A percentile compares a stretch with the other conserved stretches of the same genome.
These are phyloP conservation scores for Rhadinocentrus ornatus DNA, from an alignment of 2,797 vertebrate genomes.

Conservation along the genomic window DNA sequence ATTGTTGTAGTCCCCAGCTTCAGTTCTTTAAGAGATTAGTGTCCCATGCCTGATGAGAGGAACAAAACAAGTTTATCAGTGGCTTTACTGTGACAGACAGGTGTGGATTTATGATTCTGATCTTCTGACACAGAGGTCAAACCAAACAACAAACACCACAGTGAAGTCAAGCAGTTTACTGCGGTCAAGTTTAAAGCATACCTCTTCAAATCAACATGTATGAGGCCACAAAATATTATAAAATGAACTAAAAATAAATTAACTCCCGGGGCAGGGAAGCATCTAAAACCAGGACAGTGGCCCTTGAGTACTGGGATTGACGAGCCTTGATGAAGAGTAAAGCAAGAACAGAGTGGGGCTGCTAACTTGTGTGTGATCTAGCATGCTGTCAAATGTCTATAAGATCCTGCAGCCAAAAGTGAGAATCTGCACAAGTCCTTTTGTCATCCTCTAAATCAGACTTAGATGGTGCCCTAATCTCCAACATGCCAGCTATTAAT, in stretches of 20 bases:
- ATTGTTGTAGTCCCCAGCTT: slow-evolving; percentile 88
- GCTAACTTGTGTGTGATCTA: slow-evolving; percentile 20
- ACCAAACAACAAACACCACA: slow-evolving; percentile 7
- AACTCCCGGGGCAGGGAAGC: too few relatives aligned
- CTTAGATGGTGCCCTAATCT: slow-evolving; percentile 71
- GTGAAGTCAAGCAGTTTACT: neutral
- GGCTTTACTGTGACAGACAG: slow-evolving; percentile 21
- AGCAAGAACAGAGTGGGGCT: slow-evolving; percentile 4
- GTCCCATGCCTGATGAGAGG: slow-evolving; percentile 90
- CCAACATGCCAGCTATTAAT: slow-evolving; percentile 69
- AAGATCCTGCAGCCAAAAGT: slow-evolving; percentile 21
- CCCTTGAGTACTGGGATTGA: too few relatives aligned
- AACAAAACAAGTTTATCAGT: slow-evolving; percentile 33
- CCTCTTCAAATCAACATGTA: neutral
- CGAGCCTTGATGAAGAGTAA: too few relatives aligned
- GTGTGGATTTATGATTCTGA: slow-evolving; percentile 22
- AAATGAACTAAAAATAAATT: neutral
- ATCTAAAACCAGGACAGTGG: too few relatives aligned
- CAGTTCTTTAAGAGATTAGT: slow-evolving; percentile 84
- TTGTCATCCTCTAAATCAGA: slow-evolving; percentile 52
- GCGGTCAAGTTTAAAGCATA: neutral
- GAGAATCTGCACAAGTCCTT: slow-evolving; percentile 58
- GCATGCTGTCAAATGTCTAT: slow-evolving; percentile 35
- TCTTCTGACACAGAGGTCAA: slow-evolving; percentile 8
- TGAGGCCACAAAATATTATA: too few relatives aligned